Percentiles rank a stretch among this genome's conserved stretches.
Evolutionary conservation across 2,113 vertebrate genomes (phyloP).

Genomic region (Pipa parva): DNA sequence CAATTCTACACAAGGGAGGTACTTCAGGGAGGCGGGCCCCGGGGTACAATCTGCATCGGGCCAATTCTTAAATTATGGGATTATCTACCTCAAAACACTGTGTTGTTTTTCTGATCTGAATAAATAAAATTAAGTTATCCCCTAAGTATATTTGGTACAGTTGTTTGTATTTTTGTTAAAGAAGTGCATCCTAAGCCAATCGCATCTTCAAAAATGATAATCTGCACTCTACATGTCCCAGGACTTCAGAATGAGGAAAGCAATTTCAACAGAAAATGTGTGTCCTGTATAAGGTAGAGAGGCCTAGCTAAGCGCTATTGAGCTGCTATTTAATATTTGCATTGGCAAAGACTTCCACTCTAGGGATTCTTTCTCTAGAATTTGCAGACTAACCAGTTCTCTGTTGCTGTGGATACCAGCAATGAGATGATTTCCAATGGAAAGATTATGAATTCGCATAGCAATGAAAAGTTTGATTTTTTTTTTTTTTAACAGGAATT

Average conservation of each 20-base stretch:
- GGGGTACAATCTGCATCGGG: no score
- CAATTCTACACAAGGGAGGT: no score
- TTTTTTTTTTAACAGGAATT: neutral
- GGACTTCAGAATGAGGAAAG: fast-evolving
- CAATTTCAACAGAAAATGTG: constrained; percentile 27
- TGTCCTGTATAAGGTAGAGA: constrained; percentile 29
- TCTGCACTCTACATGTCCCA: no score
- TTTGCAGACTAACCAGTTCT: neutral
- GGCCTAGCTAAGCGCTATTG: neutral
- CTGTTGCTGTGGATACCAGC: neutral
- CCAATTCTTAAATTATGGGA: no score
- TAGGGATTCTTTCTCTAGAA: neutral
- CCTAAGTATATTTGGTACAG: no score
- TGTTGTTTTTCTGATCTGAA: no score
- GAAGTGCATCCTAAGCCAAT: no score
- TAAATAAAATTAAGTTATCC: no score
- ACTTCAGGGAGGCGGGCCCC: no score
- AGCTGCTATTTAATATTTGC: constrained; percentile 13
- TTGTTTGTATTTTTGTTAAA: no score
- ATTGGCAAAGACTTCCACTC: constrained; percentile 9
- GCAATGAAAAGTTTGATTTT: neutral
- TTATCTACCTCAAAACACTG: no score
- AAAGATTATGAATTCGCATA: constrained; percentile 1
- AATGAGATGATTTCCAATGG: neutral
- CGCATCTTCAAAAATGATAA: no score